Percentiles rank a stretch among this genome's conserved stretches.
Evolutionary conservation across 2,888 invertebrate species (phyloP).

Genomic region (Pedicia rivosa): DNA sequence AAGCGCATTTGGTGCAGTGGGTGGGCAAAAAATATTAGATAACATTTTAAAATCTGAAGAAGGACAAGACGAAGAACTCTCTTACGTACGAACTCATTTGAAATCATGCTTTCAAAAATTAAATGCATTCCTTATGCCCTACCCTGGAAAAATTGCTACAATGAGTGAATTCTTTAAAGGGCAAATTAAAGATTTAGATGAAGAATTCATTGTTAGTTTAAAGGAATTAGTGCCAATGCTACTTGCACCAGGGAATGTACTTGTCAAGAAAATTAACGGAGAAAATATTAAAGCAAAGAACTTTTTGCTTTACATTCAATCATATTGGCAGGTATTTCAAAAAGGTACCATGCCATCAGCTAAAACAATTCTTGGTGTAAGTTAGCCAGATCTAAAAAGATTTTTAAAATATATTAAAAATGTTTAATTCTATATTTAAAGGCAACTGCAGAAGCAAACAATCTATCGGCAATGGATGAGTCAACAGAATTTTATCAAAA

Average conservation of each 20-base stretch:
- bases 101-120: slow-evolving; percentile 5
- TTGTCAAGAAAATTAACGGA: slow-evolving; percentile 6
- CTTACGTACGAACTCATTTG: slow-evolving; percentile 4
- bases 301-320: slow-evolving; percentile 2
- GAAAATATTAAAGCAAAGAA: slow-evolving; percentile 4
- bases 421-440: too few species aligned
- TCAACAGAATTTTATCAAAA: slow-evolving; percentile 4
- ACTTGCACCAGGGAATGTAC: slow-evolving; percentile 4
- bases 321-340: slow-evolving; percentile 7
- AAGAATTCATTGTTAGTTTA: slow-evolving; percentile 8
- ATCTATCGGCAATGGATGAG: slow-evolving; percentile 7
- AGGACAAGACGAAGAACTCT: slow-evolving; percentile 4
- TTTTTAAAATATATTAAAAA: too few species aligned
- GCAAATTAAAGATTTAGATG: slow-evolving; percentile 4
- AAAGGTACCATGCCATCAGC: slow-evolving; percentile 6
- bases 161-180: slow-evolving; percentile 2
- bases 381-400: too few species aligned
- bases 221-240: slow-evolving; percentile 4
- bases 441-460: slow-evolving; percentile 6
- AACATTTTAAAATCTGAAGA: slow-evolving; percentile 1
- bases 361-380: slow-evolving; percentile 6
- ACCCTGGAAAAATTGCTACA: slow-evolving; percentile 7
- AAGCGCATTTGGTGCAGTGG: slow-evolving; percentile 5
- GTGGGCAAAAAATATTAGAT: slow-evolving; percentile 5
- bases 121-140: slow-evolving; percentile 8